phyloP scores from a whole-genome alignment of 1,140 invertebrate species.

The Geopemphigus sp. region DNA sequence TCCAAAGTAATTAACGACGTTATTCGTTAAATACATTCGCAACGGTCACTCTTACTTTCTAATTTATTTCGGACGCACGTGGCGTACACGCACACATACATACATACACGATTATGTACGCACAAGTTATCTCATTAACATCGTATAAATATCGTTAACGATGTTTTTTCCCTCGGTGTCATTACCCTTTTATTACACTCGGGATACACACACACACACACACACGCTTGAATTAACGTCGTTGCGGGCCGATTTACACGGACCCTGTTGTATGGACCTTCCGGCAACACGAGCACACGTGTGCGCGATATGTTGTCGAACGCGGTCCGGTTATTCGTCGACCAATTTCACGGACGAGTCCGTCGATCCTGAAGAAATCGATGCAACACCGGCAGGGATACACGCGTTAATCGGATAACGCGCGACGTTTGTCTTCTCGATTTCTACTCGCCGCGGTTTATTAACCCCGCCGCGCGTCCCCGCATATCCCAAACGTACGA shows the following conservation, averaged over 20 bases:
- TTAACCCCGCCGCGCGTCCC: constrained; percentile 1
- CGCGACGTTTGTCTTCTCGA: background rate
- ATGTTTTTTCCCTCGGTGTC: background rate
- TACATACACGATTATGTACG: too few species aligned
- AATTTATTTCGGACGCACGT: background rate
- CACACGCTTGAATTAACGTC: too few species aligned
- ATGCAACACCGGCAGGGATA: background rate
- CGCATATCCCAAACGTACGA: background rate
- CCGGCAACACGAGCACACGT: background rate
- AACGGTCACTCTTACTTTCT: constrained; percentile 20
- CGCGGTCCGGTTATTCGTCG: too few species aligned
- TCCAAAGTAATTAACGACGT: background rate
- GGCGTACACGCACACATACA: background rate
- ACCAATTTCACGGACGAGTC: background rate
- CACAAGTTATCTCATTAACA: constrained; percentile 22
- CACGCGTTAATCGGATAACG: background rate
- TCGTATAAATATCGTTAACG: background rate
- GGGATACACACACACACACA: background rate
- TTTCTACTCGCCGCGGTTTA: background rate
- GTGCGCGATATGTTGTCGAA: background rate
- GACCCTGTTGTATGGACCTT: background rate
- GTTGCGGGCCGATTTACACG: background rate
- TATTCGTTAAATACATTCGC: background rate
- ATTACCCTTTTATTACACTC: background rate
- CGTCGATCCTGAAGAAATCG: too few species aligned